Evolutionary conservation across 2,888 invertebrate genomes (phyloP).

Genomic region (Cremastinae sp.): DNA sequence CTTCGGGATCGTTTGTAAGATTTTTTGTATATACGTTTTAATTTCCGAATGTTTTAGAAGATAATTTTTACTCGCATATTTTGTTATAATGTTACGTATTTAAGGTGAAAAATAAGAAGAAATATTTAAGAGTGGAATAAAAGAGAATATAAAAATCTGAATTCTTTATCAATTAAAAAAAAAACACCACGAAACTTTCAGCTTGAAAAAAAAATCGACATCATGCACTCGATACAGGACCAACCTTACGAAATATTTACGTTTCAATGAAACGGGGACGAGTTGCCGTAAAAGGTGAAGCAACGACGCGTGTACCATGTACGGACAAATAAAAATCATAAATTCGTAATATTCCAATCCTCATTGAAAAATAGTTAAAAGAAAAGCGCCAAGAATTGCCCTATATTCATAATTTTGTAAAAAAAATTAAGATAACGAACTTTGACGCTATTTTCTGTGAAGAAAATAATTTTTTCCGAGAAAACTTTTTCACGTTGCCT

Average conservation of each 20-base stretch:
- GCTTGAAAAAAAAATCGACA: neutral
- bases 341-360: slow-evolving; percentile 14
- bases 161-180: no score
- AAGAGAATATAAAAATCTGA: neutral
- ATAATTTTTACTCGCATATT: slow-evolving; percentile 48
- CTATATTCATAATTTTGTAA: no score
- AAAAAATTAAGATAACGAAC: neutral
- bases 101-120: slow-evolving; percentile 18
- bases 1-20: slow-evolving; percentile 63
- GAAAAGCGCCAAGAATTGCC: no score
- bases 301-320: slow-evolving; percentile 50
- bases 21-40: slow-evolving; percentile 66
- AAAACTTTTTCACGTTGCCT: slow-evolving; percentile 17
- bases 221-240: slow-evolving; percentile 39
- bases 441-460: neutral
- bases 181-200: no score
- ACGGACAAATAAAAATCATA: slow-evolving; percentile 35
- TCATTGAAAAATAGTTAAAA: no score
- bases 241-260: slow-evolving; percentile 47
- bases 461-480: neutral
- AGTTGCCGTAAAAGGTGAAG: slow-evolving; percentile 60
- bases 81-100: slow-evolving; percentile 27
- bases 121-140: slow-evolving; percentile 18
- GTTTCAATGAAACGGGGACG: slow-evolving; percentile 21
- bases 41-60: slow-evolving; percentile 49